A percentile compares a stretch with the other conserved stretches of the same genome.
Conservation (phyloP, 2,797 vertebrate genomes). For the Crotalus adamanteus region DNA sequence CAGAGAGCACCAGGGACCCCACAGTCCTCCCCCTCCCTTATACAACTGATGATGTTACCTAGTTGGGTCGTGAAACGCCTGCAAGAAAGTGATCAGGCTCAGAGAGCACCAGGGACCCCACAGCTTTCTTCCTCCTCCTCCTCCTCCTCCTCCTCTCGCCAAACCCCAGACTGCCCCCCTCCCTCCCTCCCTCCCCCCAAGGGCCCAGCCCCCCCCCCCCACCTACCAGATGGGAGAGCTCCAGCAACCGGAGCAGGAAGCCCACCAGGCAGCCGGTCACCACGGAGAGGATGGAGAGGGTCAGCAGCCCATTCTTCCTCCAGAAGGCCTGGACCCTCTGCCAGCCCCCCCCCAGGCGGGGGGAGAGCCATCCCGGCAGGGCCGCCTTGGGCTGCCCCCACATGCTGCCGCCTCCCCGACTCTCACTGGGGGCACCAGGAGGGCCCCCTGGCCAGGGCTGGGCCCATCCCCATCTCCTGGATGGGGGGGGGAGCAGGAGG, state of each 20-base stretch:
- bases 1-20: no score
- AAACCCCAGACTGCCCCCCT: no score
- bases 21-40: not conserved
- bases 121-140: no score
- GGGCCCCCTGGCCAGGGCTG: fast-evolving
- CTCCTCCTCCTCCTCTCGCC: no score
- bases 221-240: slow-evolving; percentile 81
- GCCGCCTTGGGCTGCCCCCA: slow-evolving; percentile 59
- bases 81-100: no score
- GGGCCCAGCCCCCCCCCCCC: no score
- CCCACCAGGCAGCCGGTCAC: slow-evolving; percentile 80
- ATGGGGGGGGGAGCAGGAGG: not conserved
- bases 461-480: not conserved
- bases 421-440: not conserved
- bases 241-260: slow-evolving; percentile 77
- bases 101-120: no score
- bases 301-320: slow-evolving; percentile 78
- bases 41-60: not conserved
- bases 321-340: slow-evolving; percentile 59
- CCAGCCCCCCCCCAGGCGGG: not conserved
- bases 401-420: slow-evolving; percentile 22
- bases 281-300: slow-evolving; percentile 80
- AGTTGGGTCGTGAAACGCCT: not conserved
- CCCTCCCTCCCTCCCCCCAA: no score
- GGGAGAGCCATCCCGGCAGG: slow-evolving; percentile 16